Percentiles rank a stretch among this genome's conserved stretches.
phyloP scores from a whole-genome alignment of 2,888 invertebrate genomes.

The Crioceris asparagi region DNA sequence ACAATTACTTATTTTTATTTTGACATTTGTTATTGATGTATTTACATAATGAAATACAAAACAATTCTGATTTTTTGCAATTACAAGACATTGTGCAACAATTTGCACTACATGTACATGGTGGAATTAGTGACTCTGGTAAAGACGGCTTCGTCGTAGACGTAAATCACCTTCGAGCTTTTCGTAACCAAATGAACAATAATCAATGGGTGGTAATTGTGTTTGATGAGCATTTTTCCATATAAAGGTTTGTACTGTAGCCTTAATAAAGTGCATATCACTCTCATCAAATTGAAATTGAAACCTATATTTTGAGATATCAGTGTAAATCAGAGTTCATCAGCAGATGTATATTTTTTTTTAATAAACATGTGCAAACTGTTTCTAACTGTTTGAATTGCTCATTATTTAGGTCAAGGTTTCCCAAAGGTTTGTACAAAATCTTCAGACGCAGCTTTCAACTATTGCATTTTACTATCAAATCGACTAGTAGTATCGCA shows the following conservation, averaged over 20 bases:
- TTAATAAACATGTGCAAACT: constrained; percentile 14
- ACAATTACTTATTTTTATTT: background rate
- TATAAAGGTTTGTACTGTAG: constrained; percentile 5
- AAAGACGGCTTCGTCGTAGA: constrained; percentile 4
- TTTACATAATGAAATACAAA: constrained; percentile 4
- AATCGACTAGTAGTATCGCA: no score
- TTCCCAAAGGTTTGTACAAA: constrained; percentile 18
- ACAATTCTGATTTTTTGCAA: constrained; percentile 6
- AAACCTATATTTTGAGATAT: constrained; percentile 18
- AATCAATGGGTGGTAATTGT: constrained; percentile 1
- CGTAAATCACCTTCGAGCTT: background rate
- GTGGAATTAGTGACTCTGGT: constrained; percentile 4
- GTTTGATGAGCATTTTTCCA: constrained; percentile 4
- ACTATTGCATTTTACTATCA: constrained; percentile 4
- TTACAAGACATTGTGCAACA: constrained; percentile 5
- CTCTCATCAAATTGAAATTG: constrained; percentile 16
- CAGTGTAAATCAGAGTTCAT: constrained; percentile 14
- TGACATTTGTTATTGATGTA: background rate
- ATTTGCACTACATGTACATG: constrained; percentile 6
- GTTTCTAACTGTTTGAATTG: constrained; percentile 13
- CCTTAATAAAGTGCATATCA: constrained; percentile 15
- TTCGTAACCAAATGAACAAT: background rate
- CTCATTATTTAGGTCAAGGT: constrained; percentile 16
- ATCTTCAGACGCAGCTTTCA: constrained; percentile 16
- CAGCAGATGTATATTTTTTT: constrained; percentile 17